Percentiles rank a stretch among this genome's conserved stretches.
Conservation (phyloP, 2,797 vertebrate genomes). For the Sebastes taczanowskii region DNA sequence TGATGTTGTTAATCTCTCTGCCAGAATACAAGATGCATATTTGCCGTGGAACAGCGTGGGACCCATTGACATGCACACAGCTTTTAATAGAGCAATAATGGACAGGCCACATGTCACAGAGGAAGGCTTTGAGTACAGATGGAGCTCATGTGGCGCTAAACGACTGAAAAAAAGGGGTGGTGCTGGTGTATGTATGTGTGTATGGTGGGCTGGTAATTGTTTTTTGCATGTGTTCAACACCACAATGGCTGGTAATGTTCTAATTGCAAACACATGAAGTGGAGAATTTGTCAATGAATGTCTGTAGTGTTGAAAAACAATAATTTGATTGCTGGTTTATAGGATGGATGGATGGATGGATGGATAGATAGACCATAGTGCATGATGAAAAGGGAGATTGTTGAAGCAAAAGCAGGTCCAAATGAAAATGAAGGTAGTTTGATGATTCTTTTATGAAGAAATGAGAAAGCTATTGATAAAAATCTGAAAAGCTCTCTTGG, state of each 20-base stretch:
- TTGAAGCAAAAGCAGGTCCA: not conserved
- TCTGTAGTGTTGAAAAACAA: not conserved
- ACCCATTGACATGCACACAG: conserved; percentile 61
- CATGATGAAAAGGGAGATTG: not conserved
- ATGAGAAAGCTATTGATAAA: not conserved
- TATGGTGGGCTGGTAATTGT: not conserved
- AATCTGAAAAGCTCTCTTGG: not conserved
- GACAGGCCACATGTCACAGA: conserved; percentile 71
- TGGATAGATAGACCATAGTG: not conserved
- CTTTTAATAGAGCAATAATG: conserved; percentile 75
- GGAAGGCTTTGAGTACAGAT: conserved; percentile 69
- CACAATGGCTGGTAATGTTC: conserved; percentile 12
- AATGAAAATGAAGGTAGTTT: not conserved
- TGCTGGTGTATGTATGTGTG: conserved; percentile 11
- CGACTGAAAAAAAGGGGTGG: conserved; percentile 43
- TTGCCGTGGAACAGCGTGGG: conserved; percentile 67
- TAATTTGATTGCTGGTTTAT: not conserved
- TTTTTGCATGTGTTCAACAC: conserved; percentile 12
- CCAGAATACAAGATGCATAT: conserved; percentile 65
- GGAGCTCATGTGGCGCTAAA: conserved; percentile 69
- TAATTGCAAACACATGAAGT: conserved; percentile 32
- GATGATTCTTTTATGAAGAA: not conserved
- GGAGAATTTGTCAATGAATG: not conserved
- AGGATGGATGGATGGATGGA: not conserved
- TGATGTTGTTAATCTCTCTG: conserved; percentile 75